Base-by-base conservation (phyloP, 2,797 vertebrate species). In the Paramormyrops hopkinsi region DNA sequence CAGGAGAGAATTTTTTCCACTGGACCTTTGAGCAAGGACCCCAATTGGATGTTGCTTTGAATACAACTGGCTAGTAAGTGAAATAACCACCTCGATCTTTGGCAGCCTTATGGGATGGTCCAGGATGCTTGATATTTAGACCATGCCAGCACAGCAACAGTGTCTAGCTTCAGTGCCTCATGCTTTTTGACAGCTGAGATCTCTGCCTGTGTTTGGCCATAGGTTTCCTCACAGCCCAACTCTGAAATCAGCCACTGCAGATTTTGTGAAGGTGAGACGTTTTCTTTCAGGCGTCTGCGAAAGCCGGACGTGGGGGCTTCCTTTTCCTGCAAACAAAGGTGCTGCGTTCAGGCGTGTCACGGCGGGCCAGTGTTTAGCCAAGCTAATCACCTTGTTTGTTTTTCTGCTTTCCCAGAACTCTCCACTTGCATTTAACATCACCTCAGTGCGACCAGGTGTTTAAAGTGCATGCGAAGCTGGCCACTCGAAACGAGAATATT, bases 271-370 rank as follows among this genome's bases (percentile, higher is more conserved):
- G 84, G 87, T 54, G 2, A 17, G 54, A 76, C n/a, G 65, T 90
- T 88, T 88, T 88, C 59, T 82, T 50, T n/a, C 12, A 65, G 53
- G 50, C 56, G 12, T 79, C 37, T 59, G 82, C n/a, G 51, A 88
- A 88, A 87, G 69, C 41, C 86, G 84, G 84, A 87, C 62, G 17
- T 25, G 83, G 59, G 69, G 88, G 82, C 89, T 91, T 89, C 90
- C 90, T 56, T 86, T 91, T 87, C 89, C 89, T 90, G 87, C 86
- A 73, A 88, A 86, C 59, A 50, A 82, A 83, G 88, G 84, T 89
- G 54, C 41, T 87, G 54, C 56, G 53, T 90, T 88, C 83, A 87
- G 88, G 59, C 83, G 51, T 83, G 56, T 86, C 44, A 22, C 33
- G 85, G 59, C 53, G 62, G 53, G 62, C 46, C 44, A 51, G 79